Base-by-base conservation (phyloP, 2,797 vertebrate genomes). In the Amblyopsis hoosieri region DNA sequence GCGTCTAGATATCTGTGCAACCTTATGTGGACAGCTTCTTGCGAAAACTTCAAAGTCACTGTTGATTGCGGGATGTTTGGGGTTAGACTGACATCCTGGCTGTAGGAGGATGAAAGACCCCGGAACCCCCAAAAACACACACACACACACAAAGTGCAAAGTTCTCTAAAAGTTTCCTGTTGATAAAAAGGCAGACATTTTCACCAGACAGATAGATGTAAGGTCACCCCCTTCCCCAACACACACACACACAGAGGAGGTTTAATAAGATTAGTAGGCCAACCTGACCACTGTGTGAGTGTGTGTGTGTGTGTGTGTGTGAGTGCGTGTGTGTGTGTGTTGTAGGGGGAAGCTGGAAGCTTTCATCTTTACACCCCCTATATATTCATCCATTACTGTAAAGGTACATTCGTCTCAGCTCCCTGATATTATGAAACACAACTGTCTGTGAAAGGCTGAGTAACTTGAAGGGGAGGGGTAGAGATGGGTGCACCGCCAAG, bases 31-130 rank as follows among this genome's bases (percentile, higher is more conserved):
- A 37, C 47, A 1, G n/a, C 56, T 76, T 66, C 42, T 48, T 82
- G 71, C 78, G 76, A 81, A 77, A 29, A 65, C 71, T 59, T 79
- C 59, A 74, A 76, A 68, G 71, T 68, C 56, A 60, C 2, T 17
- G 45, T 37, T 73, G 31, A 64, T 66, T 75, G 58, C 60, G 62
- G 60, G 71, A 84, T 72, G 82, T 80, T 85, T 84, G 57, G 62
- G 73, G 83, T 87, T 76, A 84, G 53, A 56, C 31, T 72, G 84
- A 87, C 85, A 79, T 83, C 75, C 69, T 74, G 29, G 5, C 59
- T 54, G 71, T 69, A 57, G 78, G 77, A 80, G 71, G 76, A 83
- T 69, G 17, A 76, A 63, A 70, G 33, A 60, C 15, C 3, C 29
- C 6, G 64, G 76, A 71, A 56, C 42, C 48, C 60, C 57, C 56